Evolutionary conservation across 1,140 invertebrate genomes (phyloP).

Genomic region (Zaprionus ornatus): DNA sequence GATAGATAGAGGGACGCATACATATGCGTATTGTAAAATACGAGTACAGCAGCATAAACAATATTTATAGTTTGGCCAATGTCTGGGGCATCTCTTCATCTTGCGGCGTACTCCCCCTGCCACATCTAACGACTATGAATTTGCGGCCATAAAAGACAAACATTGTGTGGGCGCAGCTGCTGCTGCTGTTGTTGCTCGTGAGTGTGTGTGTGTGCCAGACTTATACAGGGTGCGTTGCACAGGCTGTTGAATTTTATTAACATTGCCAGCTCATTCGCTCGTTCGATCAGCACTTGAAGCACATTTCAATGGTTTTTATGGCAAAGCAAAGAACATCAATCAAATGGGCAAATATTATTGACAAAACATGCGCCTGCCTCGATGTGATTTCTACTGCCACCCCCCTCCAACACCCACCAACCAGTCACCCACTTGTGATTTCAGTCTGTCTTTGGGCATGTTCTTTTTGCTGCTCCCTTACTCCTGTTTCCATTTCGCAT

Average conservation of each 20-base stretch:
- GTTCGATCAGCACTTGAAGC: slow-evolving; percentile 71
- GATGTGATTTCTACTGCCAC: slow-evolving; percentile 48
- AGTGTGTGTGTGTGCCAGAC: background rate
- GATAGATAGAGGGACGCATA: too few relatives aligned
- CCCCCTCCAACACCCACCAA: background rate
- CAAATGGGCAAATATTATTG: slow-evolving; percentile 79
- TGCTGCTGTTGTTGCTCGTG: slow-evolving; percentile 31
- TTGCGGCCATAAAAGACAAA: slow-evolving; percentile 75
- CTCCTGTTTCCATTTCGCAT: background rate
- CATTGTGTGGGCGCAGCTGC: slow-evolving; percentile 61
- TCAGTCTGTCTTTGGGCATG: background rate
- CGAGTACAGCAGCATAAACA: slow-evolving; percentile 55
- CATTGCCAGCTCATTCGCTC: slow-evolving; percentile 28
- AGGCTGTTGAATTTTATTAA: slow-evolving; percentile 64
- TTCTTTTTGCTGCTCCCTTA: background rate
- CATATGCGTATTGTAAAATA: slow-evolving; percentile 47
- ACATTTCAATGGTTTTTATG: slow-evolving; percentile 81
- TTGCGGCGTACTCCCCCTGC: background rate
- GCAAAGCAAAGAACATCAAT: slow-evolving; percentile 69
- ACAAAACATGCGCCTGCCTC: slow-evolving; percentile 64
- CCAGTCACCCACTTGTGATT: background rate
- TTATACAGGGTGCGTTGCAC: slow-evolving; percentile 25
- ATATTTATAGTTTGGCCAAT: slow-evolving; percentile 65
- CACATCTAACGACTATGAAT: slow-evolving; percentile 62
- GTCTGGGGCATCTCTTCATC: slow-evolving; percentile 17